A percentile compares a stretch with the other conserved stretches of the same genome.
Evolutionary conservation across 2,797 vertebrate species (phyloP).

Genomic region (Pangasius sanitwongsei): DNA sequence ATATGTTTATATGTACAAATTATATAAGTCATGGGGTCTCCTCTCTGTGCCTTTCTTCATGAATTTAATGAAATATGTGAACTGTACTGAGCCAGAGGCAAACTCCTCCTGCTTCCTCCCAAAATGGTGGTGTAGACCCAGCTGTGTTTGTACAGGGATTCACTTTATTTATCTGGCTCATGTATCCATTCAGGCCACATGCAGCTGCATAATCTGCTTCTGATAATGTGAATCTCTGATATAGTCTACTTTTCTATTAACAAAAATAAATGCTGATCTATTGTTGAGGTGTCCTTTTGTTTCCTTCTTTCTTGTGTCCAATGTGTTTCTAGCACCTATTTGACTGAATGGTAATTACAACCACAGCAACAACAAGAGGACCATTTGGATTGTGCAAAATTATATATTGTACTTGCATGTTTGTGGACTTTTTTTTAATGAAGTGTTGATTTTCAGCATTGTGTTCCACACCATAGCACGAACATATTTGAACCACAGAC

Average conservation of each 20-base stretch:
- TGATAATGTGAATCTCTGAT: not conserved
- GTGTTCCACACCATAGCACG: not conserved
- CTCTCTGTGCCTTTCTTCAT: not conserved
- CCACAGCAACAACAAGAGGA: not conserved
- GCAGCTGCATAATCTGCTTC: constrained; percentile 25
- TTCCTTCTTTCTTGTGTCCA: not conserved
- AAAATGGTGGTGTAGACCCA: constrained; percentile 35
- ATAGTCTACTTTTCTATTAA: not conserved
- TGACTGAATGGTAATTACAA: not conserved
- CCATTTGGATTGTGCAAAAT: not conserved
- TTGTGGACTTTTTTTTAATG: not conserved
- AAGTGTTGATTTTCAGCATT: constrained; percentile 5
- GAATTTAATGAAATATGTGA: not conserved
- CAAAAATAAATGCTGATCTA: constrained; percentile 9
- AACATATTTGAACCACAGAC: not conserved
- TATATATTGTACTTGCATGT: not conserved
- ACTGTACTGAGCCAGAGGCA: constrained; percentile 15
- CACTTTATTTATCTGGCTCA: constrained; percentile 21
- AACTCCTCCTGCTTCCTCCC: constrained; percentile 8
- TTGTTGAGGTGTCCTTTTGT: constrained; percentile 16
- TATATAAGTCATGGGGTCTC: not conserved
- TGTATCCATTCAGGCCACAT: constrained; percentile 11
- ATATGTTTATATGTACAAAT: not conserved
- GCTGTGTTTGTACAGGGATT: constrained; percentile 57
- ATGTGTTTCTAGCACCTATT: not conserved